These are phyloP conservation scores for Synaphobranchus kaupii DNA, from an alignment of 2,797 vertebrate species.

Conservation along the genomic window DNA sequence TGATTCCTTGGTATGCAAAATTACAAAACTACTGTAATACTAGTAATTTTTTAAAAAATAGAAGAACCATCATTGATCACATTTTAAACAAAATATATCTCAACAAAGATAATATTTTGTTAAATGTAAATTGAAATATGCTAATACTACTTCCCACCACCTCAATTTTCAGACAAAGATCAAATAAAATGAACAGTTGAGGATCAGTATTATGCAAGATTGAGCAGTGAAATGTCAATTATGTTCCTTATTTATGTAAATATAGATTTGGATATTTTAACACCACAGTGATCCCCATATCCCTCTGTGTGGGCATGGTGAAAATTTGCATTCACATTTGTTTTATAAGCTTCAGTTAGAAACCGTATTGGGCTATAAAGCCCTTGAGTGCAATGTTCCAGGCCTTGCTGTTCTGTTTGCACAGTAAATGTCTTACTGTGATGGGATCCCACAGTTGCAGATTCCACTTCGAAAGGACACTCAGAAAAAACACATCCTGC, in stretches of 20 bases:
- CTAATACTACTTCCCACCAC: not conserved
- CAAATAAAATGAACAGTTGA: not conserved
- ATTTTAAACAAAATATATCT: not conserved
- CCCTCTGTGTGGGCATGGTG: conserved; percentile 54
- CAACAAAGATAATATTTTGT: not conserved
- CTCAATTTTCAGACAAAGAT: not conserved
- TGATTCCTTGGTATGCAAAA: not conserved
- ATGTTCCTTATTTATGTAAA: not conserved
- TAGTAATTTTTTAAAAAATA: not conserved
- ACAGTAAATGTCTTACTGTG: conserved; percentile 79
- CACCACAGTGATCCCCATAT: conserved; percentile 11
- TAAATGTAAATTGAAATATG: not conserved
- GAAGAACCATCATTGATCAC: not conserved
- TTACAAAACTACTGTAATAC: not conserved
- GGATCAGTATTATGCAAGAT: not conserved
- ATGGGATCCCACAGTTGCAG: conserved; percentile 77
- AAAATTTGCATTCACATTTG: conserved; percentile 58
- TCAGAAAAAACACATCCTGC: conserved; percentile 64
- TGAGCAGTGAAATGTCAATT: not conserved
- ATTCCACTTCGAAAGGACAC: conserved; percentile 75
- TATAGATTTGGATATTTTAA: not conserved
- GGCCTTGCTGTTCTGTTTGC: conserved; percentile 70
- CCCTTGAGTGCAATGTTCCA: conserved; percentile 73
- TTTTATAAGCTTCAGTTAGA: conserved; percentile 66
- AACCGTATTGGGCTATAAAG: conserved; percentile 57